phyloP scores from a whole-genome alignment of 2,113 vertebrate genomes.

The Percopsis transmontana region DNA sequence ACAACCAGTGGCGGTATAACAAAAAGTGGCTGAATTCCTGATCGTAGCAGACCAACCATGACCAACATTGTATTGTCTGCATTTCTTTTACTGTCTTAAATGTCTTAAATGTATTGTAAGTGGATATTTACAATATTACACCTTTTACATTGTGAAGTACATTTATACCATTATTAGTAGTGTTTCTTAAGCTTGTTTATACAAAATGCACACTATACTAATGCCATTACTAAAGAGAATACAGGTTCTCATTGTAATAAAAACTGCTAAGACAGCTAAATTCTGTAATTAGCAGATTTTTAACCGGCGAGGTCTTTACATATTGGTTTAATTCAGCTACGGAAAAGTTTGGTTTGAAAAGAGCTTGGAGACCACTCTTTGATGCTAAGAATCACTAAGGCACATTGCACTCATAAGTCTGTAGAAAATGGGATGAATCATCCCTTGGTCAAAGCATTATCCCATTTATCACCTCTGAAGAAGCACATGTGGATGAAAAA shows the following conservation, averaged over 20 bases:
- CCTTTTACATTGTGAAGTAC: background rate
- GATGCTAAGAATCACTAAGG: background rate
- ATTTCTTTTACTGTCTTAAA: background rate
- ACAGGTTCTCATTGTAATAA: background rate
- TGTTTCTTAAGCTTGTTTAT: background rate
- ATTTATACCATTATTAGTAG: slow-evolving; percentile 1
- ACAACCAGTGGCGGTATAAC: slow-evolving; percentile 7
- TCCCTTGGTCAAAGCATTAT: background rate
- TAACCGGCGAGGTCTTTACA: no score
- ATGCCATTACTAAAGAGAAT: background rate
- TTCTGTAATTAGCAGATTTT: no score
- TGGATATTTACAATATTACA: background rate
- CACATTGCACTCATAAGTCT: background rate
- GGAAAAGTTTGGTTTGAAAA: no score
- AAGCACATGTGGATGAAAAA: background rate
- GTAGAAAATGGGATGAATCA: slow-evolving; percentile 16
- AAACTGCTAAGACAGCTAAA: no score
- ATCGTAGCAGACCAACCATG: slow-evolving; percentile 64
- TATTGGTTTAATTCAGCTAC: no score
- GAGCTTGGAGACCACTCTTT: no score
- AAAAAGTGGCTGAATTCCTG: slow-evolving; percentile 30
- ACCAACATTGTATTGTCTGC: slow-evolving; percentile 25
- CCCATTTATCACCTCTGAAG: slow-evolving; percentile 9
- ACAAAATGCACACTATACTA: no score
- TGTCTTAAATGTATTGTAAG: slow-evolving; percentile 7